Conservation (phyloP, 2,888 invertebrate genomes). For the Selenia dentaria region DNA sequence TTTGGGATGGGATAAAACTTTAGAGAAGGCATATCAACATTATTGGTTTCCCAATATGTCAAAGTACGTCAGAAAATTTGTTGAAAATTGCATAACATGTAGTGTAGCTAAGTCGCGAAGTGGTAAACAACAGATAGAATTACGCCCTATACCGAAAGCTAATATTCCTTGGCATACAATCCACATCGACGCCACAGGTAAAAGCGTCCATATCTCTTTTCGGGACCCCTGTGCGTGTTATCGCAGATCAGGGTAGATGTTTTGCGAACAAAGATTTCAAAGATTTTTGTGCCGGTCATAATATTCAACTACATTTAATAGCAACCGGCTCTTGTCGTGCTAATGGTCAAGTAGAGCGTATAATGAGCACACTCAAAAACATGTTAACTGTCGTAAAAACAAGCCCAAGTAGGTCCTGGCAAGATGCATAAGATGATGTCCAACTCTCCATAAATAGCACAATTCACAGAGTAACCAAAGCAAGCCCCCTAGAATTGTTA, state of each 20-base stretch:
- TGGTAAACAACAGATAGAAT: slow-evolving; percentile 37
- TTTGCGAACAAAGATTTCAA: slow-evolving; percentile 30
- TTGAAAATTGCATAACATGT: slow-evolving; percentile 46
- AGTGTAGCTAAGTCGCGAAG: slow-evolving; percentile 40
- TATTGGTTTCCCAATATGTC: slow-evolving; percentile 47
- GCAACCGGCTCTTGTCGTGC: slow-evolving; percentile 34
- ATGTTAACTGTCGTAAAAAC: not conserved
- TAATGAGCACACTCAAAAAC: slow-evolving; percentile 20
- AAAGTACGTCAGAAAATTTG: slow-evolving; percentile 43
- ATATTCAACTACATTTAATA: slow-evolving; percentile 33
- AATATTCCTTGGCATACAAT: slow-evolving; percentile 21
- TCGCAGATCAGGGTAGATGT: not conserved
- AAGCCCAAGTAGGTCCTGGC: not conserved
- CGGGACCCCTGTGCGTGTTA: not conserved
- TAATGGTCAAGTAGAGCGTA: slow-evolving; percentile 33
- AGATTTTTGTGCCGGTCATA: slow-evolving; percentile 18
- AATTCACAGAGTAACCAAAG: slow-evolving; percentile 4
- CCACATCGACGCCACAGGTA: slow-evolving; percentile 17
- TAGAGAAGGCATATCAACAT: slow-evolving; percentile 36
- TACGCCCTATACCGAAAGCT: slow-evolving; percentile 46
- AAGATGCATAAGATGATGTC: not conserved
- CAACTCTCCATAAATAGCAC: slow-evolving; percentile 9
- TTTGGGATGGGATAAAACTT: slow-evolving; percentile 37
- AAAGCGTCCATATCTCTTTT: not conserved
- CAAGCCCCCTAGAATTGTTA: slow-evolving; percentile 5